These are phyloP conservation scores for Pantherophis alleghaniensis DNA, from an alignment of 2,797 vertebrate genomes.

Conservation along the genomic window DNA sequence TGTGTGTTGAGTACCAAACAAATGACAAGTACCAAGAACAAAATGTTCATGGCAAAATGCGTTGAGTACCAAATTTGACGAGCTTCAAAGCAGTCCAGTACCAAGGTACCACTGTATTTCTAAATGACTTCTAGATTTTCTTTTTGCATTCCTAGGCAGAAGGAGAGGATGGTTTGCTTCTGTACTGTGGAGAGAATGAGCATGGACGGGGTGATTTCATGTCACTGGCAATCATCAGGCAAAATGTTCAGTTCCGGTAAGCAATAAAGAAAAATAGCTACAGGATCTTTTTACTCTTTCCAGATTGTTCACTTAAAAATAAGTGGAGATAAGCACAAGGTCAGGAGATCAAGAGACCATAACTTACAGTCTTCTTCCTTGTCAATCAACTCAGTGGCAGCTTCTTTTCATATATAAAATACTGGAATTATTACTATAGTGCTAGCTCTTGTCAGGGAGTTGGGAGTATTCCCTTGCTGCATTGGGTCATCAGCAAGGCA, in stretches of 20 bases:
- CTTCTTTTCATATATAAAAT: constrained; percentile 5
- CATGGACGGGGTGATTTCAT: constrained; percentile 89
- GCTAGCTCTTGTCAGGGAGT: constrained; percentile 19
- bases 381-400: constrained; percentile 17
- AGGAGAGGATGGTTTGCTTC: constrained; percentile 84
- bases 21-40: not conserved
- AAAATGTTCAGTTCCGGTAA: constrained; percentile 90
- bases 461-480: constrained; percentile 27
- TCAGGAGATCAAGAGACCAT: not conserved
- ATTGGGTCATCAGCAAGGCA: constrained; percentile 12
- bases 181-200: constrained; percentile 94
- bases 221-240: constrained; percentile 83
- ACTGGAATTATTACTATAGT: constrained; percentile 2
- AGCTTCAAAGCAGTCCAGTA: not conserved
- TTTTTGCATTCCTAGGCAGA: constrained; percentile 76
- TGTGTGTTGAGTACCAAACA: not conserved
- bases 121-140: not conserved
- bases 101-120: not conserved
- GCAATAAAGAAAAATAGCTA: not conserved
- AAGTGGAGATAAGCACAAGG: not conserved
- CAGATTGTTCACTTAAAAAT: not conserved
- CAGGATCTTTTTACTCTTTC: not conserved
- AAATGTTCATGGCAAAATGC: not conserved
- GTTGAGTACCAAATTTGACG: not conserved
- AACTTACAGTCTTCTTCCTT: not conserved